A percentile compares a stretch with the other conserved stretches of the same genome.
Evolutionary conservation across 2,113 vertebrate genomes (phyloP).

Genomic region (Haemorhous mexicanus): DNA sequence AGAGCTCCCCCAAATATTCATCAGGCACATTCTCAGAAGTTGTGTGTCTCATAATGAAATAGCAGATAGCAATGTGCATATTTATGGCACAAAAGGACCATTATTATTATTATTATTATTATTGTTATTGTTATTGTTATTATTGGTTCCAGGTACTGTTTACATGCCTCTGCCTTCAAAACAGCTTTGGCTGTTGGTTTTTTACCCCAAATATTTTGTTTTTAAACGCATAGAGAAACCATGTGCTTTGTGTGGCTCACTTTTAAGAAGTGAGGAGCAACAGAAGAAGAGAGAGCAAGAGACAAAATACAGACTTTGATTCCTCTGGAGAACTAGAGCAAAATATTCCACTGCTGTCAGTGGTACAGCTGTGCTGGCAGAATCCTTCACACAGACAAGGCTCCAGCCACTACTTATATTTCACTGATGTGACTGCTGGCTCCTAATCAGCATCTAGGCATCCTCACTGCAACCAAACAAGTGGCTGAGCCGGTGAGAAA

Average conservation of each 20-base stretch:
- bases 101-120: too few relatives aligned
- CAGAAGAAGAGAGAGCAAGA: not conserved
- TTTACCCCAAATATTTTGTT: not conserved
- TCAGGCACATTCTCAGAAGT: not conserved
- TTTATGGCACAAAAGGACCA: not conserved
- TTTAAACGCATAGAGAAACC: not conserved
- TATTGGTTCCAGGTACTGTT: conserved; percentile 30
- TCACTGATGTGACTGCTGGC: not conserved
- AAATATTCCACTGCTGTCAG: conserved; percentile 64
- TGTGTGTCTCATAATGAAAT: conserved; percentile 12
- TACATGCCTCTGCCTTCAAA: conserved; percentile 10
- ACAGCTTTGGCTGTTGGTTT: not conserved
- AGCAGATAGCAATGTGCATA: not conserved
- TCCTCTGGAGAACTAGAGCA: conserved; percentile 57
- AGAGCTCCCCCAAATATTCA: not conserved
- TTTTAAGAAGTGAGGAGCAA: not conserved
- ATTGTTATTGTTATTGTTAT: not conserved
- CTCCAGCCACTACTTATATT: not conserved
- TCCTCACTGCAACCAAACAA: not conserved
- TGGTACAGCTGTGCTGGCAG: conserved; percentile 62
- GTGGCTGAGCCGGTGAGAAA: not conserved
- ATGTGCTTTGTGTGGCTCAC: not conserved
- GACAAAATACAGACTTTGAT: conserved; percentile 48
- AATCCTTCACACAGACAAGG: not conserved
- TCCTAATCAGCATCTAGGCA: not conserved